phyloP scores from a whole-genome alignment of 2,113 vertebrate species.

The Eubucco bourcierii region DNA sequence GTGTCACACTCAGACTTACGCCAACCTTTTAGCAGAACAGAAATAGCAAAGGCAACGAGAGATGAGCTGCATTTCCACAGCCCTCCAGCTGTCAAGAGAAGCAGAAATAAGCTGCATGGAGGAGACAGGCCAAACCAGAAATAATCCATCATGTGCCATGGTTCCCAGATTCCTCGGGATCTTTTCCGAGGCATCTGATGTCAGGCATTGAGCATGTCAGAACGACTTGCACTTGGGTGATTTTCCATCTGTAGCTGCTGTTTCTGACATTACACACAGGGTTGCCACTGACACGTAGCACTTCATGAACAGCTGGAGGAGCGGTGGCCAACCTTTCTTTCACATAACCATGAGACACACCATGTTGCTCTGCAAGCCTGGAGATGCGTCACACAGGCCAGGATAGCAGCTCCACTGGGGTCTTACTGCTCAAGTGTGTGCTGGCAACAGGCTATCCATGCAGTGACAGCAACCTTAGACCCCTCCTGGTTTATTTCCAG shows the following conservation, averaged over 20 bases:
- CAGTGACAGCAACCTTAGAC: not conserved
- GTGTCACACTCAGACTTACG: not conserved
- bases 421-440: not conserved
- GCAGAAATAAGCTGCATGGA: conserved; percentile 19
- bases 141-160: conserved; percentile 66
- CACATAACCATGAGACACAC: not conserved
- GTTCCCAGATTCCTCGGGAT: conserved; percentile 59
- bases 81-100: conserved; percentile 39
- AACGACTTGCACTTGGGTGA: conserved; percentile 27
- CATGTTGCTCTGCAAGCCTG: not conserved
- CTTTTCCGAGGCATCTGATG: conserved; percentile 42
- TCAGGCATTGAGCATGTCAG: not conserved
- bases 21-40: conserved; percentile 28
- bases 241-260: conserved; percentile 53
- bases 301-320: conserved; percentile 36
- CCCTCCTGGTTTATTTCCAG: not conserved
- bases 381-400: not conserved
- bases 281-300: not conserved
- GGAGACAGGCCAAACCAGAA: conserved; percentile 58
- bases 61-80: conserved; percentile 26
- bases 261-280: not conserved
- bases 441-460: not conserved
- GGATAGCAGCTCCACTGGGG: not conserved
- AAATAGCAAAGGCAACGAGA: not conserved
- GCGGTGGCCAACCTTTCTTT: not conserved